Conservation (phyloP, 2,113 vertebrate genomes). For the Mustela nigripes region DNA sequence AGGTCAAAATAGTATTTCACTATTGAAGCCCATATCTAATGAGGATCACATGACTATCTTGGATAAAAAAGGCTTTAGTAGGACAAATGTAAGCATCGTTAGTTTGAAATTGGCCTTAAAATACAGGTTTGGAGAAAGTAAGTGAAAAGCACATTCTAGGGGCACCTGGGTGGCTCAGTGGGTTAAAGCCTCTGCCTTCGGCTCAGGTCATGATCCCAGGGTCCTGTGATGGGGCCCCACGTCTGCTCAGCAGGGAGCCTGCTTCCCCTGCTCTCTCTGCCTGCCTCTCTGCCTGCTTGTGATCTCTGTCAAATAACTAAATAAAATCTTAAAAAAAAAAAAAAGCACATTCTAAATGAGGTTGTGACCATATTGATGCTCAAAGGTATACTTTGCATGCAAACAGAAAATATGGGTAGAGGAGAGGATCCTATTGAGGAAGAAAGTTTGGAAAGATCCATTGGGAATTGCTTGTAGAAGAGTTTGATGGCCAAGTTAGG, state of each 20-base stretch:
- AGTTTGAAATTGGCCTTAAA: conserved; percentile 40
- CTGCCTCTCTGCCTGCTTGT: too few relatives aligned
- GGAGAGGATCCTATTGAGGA: not conserved
- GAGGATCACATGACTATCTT: not conserved
- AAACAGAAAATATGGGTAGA: not conserved
- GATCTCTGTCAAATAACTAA: too few relatives aligned
- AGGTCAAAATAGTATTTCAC: not conserved
- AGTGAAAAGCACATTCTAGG: not conserved
- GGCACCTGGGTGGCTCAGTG: too few relatives aligned
- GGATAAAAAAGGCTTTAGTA: not conserved
- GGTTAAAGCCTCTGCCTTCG: too few relatives aligned
- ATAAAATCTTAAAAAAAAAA: too few relatives aligned
- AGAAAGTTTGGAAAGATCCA: not conserved
- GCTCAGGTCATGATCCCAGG: too few relatives aligned
- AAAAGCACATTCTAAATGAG: not conserved
- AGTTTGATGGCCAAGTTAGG: not conserved
- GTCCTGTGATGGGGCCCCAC: too few relatives aligned
- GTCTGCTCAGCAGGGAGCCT: too few relatives aligned
- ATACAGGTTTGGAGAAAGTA: conserved; percentile 3
- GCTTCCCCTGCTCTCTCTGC: too few relatives aligned
- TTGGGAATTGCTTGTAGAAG: not conserved
- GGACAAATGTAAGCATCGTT: not conserved
- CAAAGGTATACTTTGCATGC: not conserved
- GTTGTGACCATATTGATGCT: not conserved
- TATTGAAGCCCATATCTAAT: not conserved